Conservation (phyloP, 2,797 vertebrate species). For the Microctenopoma lineatum region DNA sequence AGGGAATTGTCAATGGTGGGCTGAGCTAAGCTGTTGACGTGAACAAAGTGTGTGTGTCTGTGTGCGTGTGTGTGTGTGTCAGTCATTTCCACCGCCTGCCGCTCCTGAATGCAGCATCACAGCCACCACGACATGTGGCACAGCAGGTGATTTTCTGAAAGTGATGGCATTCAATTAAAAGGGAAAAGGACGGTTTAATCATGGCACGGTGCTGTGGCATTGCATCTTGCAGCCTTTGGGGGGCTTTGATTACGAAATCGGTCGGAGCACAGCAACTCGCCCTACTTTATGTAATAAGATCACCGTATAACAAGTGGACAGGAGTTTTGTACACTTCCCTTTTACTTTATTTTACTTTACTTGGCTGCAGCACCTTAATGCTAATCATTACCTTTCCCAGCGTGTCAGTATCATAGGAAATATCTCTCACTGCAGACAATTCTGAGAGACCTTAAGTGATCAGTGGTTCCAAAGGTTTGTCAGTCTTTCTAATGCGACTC, state of each 20-base stretch:
- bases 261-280: constrained; percentile 40
- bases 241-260: constrained; percentile 56
- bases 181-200: constrained; percentile 66
- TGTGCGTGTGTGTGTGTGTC: constrained; percentile 1
- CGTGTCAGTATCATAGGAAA: constrained; percentile 11
- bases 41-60: constrained; percentile 22
- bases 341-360: too few species aligned
- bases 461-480: constrained; percentile 63
- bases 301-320: constrained; percentile 49
- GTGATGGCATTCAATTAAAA: constrained; percentile 73
- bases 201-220: constrained; percentile 28
- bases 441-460: constrained; percentile 44
- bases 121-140: constrained; percentile 33
- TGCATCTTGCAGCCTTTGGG: constrained; percentile 45
- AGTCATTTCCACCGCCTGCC: constrained; percentile 35
- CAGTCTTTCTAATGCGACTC: constrained; percentile 61
- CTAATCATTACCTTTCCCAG: neutral
- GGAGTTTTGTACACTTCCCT: neutral
- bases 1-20: constrained; percentile 51
- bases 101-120: constrained; percentile 43
- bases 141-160: constrained; percentile 69
- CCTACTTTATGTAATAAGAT: constrained; percentile 68
- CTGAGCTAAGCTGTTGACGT: constrained; percentile 44
- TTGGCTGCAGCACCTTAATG: neutral
- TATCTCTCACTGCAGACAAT: constrained; percentile 11